phyloP scores from a whole-genome alignment of 2,113 vertebrate species.

The Pseudopodoces humilis region DNA sequence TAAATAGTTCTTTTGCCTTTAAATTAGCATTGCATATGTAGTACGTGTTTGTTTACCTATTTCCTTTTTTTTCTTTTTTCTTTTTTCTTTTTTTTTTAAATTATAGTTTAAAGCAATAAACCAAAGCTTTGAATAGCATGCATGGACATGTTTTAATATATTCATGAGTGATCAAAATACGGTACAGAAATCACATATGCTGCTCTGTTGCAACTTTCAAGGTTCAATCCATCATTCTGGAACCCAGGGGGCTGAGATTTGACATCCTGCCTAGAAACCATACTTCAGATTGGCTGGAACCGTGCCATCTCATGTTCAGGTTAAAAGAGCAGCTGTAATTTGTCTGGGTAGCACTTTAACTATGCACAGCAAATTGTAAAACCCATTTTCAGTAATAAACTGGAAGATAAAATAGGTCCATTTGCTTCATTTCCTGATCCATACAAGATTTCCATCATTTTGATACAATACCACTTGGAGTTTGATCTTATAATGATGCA shows the following conservation, averaged over 20 bases:
- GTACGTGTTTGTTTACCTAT: not conserved
- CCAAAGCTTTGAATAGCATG: not conserved
- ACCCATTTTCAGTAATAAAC: constrained; percentile 68
- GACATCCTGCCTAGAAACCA: constrained; percentile 71
- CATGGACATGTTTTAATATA: constrained; percentile 63
- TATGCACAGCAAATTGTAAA: constrained; percentile 63
- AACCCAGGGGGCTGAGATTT: constrained; percentile 65
- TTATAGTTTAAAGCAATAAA: not conserved
- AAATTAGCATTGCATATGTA: not conserved
- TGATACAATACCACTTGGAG: constrained; percentile 10
- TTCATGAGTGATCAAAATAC: constrained; percentile 54
- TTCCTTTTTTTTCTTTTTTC: not conserved
- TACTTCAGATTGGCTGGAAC: constrained; percentile 69
- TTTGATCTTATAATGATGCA: constrained; percentile 17
- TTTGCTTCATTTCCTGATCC: constrained; percentile 61
- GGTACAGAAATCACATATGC: constrained; percentile 66
- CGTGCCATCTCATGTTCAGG: constrained; percentile 71
- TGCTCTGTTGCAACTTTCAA: constrained; percentile 65
- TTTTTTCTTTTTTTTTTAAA: not conserved
- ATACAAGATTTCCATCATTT: constrained; percentile 48
- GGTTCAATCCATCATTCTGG: constrained; percentile 70
- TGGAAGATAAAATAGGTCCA: constrained; percentile 54
- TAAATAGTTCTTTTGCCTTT: not conserved
- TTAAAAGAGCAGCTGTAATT: constrained; percentile 78
- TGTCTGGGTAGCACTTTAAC: constrained; percentile 70